A percentile compares a stretch with the other conserved stretches of the same genome.
phyloP scores from a whole-genome alignment of 2,888 invertebrate species.

The Acrocyrtus sp. region DNA sequence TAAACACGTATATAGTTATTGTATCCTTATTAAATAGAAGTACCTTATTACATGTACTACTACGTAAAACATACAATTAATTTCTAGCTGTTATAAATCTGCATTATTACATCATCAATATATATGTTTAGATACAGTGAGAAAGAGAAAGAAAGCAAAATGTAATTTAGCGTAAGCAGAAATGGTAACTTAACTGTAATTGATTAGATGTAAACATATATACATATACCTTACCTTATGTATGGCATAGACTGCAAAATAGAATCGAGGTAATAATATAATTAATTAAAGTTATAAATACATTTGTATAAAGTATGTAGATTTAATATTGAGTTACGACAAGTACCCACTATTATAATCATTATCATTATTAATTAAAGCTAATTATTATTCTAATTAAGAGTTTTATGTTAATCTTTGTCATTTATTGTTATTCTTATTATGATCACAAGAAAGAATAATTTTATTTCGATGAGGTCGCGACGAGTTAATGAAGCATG shows the following conservation, averaged over 20 bases:
- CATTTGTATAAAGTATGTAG: background rate
- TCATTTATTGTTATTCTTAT: constrained; percentile 18
- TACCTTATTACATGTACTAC: constrained; percentile 47
- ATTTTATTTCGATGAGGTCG: no score
- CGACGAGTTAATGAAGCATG: no score
- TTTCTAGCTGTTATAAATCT: constrained; percentile 30
- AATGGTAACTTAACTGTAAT: background rate
- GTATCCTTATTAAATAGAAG: constrained; percentile 43
- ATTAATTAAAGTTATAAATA: background rate
- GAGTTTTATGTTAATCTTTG: constrained; percentile 5
- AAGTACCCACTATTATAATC: background rate
- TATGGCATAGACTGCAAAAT: constrained; percentile 47
- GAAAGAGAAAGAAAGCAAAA: no score
- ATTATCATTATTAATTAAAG: constrained; percentile 21
- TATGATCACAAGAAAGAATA: constrained; percentile 12
- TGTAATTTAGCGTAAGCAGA: no score
- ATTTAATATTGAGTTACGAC: background rate
- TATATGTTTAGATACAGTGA: background rate
- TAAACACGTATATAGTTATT: background rate
- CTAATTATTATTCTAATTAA: constrained; percentile 21
- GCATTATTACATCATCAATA: constrained; percentile 11
- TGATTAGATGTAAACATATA: no score
- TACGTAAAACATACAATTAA: constrained; percentile 4
- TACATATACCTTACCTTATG: no score
- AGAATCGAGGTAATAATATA: constrained; percentile 35